A percentile compares a stretch with the other conserved stretches of the same genome.
Conservation (phyloP, 2,113 vertebrate genomes). For the Microtus ochrogaster region DNA sequence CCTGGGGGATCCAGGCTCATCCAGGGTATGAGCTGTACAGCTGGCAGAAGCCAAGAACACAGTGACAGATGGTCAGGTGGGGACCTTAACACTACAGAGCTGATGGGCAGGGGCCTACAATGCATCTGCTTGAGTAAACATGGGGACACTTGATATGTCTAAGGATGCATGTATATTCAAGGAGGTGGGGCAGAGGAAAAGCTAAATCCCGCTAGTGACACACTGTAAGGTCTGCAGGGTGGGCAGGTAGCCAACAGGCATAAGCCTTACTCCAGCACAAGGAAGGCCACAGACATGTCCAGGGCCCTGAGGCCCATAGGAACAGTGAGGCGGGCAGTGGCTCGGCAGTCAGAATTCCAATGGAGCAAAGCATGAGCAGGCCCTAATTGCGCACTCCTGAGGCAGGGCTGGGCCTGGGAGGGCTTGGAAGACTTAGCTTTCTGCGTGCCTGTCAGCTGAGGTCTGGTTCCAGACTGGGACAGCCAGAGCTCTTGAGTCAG, state of each 20-base stretch:
- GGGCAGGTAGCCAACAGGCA: background rate
- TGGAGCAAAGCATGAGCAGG: accelerated
- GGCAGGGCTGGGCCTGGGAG: background rate
- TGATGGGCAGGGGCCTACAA: accelerated
- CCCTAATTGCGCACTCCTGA: background rate
- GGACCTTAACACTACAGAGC: background rate
- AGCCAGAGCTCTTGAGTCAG: constrained; percentile 14
- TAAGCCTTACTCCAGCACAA: background rate
- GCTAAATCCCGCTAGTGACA: background rate
- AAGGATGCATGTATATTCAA: background rate
- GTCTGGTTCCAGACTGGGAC: background rate
- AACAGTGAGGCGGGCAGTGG: background rate
- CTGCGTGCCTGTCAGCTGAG: constrained; percentile 22
- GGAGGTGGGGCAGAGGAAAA: background rate
- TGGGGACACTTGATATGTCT: background rate
- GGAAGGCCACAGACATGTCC: background rate
- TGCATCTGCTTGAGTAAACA: accelerated
- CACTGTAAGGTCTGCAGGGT: background rate
- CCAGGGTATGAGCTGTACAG: background rate
- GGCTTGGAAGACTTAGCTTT: background rate
- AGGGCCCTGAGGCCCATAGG: background rate
- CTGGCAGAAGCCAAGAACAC: background rate
- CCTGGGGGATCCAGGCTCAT: background rate
- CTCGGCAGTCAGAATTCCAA: background rate
- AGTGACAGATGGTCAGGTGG: background rate